Conservation (phyloP, 1,140 invertebrate species). For the Papilio aristodemus region DNA sequence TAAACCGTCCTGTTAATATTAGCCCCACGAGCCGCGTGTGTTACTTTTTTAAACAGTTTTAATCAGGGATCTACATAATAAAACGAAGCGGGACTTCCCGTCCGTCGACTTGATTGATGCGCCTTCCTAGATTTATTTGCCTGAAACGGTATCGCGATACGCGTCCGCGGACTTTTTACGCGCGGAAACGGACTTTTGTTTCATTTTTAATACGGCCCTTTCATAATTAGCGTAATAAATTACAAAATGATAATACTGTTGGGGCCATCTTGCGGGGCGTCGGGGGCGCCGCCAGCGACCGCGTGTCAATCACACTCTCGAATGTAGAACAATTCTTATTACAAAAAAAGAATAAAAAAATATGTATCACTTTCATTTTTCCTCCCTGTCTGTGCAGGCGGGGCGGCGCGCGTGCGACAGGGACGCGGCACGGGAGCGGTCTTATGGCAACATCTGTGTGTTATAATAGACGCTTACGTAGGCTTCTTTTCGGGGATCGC, state of each 20-base stretch:
- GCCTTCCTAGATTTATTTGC: conserved; percentile 75
- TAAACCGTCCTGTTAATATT: conserved; percentile 41
- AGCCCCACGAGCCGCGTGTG: conserved; percentile 57
- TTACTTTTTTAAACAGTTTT: conserved; percentile 71
- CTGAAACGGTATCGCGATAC: conserved; percentile 71
- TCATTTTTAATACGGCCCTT: conserved; percentile 74
- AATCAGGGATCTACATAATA: conserved; percentile 77
- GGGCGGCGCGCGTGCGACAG: conserved; percentile 45
- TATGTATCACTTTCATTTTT: conserved; percentile 70
- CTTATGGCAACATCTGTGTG: conserved; percentile 77
- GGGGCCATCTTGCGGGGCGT: conserved; percentile 75
- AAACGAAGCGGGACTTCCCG: conserved; percentile 71
- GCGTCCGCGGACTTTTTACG: conserved; percentile 69
- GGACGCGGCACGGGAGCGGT: conserved; percentile 59
- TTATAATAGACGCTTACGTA: conserved; percentile 79
- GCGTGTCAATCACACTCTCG: conserved; percentile 76
- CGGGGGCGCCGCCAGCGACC: conserved; percentile 68
- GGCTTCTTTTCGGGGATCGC: conserved; percentile 77
- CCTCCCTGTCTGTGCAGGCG: conserved; percentile 50
- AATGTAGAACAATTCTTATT: conserved; percentile 80
- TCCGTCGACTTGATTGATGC: conserved; percentile 78
- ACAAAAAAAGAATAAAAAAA: conserved; percentile 77
- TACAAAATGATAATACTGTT: conserved; percentile 79
- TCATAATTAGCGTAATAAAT: conserved; percentile 80
- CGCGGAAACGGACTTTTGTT: conserved; percentile 67